Evolutionary conservation across 2,113 vertebrate species (phyloP), one percentile per base, ranked within the genome.

Genomic region (Guaruba guarouba): DNA sequence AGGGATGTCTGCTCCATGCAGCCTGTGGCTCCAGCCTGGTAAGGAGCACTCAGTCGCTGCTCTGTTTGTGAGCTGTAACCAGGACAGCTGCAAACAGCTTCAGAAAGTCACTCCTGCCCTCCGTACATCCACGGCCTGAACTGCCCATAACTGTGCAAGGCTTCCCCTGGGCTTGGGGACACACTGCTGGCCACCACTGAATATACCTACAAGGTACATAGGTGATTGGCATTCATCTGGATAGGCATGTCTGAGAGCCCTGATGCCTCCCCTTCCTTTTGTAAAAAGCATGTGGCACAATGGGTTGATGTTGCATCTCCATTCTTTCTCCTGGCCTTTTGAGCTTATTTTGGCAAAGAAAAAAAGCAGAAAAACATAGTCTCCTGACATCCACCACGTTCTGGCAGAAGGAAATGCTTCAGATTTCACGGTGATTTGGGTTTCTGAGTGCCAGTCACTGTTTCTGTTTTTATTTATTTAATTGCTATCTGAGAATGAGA

Each of bases 381-480:
- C 51, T 68, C 71, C 73, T 1, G 0, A 82, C 49, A 85, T 85
- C 67, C 35, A 88, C 78, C 73, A 81, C 4, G 43, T 85, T 59
- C 85, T 89, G 86, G 86, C 68, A 96, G 39, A 90, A 81, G 82
- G 80, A 94, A 97, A 92, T 81, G 67, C 89, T 93, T 96, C 57
- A 68, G 79, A 95, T 95, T 97, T 97, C 83, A 77, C 2, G 35
- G 89, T 75, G 87, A 93, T 93, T 91, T 93, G 88, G 33, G 87
- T 81, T 94, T 93, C 75, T 3, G 27, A 89, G 82, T 91, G 87
- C 70, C 94, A 96, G 68, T 92, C 86, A 76, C 74, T 79, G 76
- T 92, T 96, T 92, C 77, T 96, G 86, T 39, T 92, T 93, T 94
- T 91, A 93, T 81, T 92, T 90, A 94, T 93, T 93, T 93, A 87